Conservation (phyloP, 2,888 invertebrate genomes). For the Leptinotarsa rubiginosa region DNA sequence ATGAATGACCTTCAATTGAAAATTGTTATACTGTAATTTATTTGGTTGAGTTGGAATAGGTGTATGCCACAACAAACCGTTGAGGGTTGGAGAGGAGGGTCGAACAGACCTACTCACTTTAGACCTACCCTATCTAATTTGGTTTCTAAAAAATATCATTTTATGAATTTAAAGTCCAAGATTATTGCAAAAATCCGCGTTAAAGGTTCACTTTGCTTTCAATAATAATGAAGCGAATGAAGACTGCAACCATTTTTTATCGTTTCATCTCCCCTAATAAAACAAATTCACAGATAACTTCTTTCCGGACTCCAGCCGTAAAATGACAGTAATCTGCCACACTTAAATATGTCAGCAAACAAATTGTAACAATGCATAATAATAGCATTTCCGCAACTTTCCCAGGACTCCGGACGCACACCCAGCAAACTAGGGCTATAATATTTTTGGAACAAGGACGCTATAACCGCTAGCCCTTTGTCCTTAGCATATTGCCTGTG, state of each 20-base stretch:
- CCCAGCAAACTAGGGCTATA: slow-evolving; percentile 60
- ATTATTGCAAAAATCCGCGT: no score
- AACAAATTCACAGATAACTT: slow-evolving; percentile 46
- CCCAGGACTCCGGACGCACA: slow-evolving; percentile 51
- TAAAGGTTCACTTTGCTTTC: neutral
- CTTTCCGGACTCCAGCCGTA: slow-evolving; percentile 44
- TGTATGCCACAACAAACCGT: no score
- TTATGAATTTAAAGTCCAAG: no score
- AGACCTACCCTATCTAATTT: no score
- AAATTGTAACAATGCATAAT: slow-evolving; percentile 60
- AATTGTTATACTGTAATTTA: no score
- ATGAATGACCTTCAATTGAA: no score
- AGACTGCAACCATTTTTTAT: neutral
- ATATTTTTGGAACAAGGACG: slow-evolving; percentile 59
- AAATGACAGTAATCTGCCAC: slow-evolving; percentile 60
- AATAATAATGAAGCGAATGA: neutral
- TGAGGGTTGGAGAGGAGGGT: no score
- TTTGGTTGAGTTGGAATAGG: no score
- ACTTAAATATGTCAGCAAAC: slow-evolving; percentile 61
- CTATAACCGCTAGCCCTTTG: slow-evolving; percentile 56
- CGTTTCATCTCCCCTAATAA: slow-evolving; percentile 31
- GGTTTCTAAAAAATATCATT: no score
- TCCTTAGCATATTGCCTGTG: slow-evolving; percentile 58
- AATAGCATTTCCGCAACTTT: slow-evolving; percentile 57
- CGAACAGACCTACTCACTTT: no score